A percentile compares a stretch with the other conserved stretches of the same genome.
These are phyloP conservation scores for Invenusta paracnida DNA, from an alignment of 2,888 invertebrate genomes.

Conservation along the genomic window DNA sequence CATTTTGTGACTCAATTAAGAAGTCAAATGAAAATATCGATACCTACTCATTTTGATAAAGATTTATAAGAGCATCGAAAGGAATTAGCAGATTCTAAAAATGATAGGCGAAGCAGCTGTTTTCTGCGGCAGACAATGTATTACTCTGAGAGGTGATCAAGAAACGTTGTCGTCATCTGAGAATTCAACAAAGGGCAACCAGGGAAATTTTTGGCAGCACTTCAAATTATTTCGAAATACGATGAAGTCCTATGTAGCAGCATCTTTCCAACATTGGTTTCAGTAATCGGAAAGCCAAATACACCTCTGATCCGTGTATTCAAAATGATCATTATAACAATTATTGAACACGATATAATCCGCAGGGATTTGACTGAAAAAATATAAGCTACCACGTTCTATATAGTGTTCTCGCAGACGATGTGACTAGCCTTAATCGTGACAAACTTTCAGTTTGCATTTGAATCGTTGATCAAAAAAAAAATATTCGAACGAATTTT, in stretches of 20 bases:
- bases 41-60: too few species aligned
- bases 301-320: too few species aligned
- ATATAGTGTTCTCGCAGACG: background rate
- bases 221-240: too few species aligned
- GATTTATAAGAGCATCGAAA: background rate
- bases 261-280: background rate
- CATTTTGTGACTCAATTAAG: background rate
- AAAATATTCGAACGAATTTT: background rate
- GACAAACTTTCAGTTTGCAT: background rate
- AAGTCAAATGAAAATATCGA: background rate
- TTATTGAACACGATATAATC: too few species aligned
- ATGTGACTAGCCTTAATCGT: background rate
- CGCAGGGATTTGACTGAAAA: background rate
- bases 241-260: too few species aligned
- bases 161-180: too few species aligned
- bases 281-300: too few species aligned
- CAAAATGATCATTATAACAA: too few species aligned
- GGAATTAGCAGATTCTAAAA: background rate
- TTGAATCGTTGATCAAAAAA: background rate
- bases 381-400: background rate
- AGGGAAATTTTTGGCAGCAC: background rate
- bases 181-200: too few species aligned
- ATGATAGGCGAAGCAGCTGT: background rate
- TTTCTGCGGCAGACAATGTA: background rate
- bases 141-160: background rate